These are phyloP conservation scores for Masticophis lateralis DNA, from an alignment of 2,797 vertebrate genomes.

Conservation along the genomic window DNA sequence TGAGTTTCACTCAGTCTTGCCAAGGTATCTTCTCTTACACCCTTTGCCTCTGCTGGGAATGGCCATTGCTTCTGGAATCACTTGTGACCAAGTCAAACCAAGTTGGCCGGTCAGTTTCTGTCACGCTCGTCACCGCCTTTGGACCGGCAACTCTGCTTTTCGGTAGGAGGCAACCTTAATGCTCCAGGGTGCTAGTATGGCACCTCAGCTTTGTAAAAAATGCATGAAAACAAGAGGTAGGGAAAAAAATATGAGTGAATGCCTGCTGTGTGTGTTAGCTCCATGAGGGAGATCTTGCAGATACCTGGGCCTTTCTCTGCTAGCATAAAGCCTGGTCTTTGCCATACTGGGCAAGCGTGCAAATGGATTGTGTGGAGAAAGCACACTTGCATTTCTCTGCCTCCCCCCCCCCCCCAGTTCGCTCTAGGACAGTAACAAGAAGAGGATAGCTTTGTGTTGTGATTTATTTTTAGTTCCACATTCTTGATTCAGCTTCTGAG, in stretches of 20 bases:
- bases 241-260: accelerated
- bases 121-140: slow-evolving; percentile 41
- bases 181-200: slow-evolving; percentile 68
- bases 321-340: not conserved
- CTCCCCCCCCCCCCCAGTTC: not conserved
- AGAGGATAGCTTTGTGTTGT: not conserved
- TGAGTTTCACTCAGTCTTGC: not conserved
- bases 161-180: accelerated
- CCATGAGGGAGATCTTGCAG: not conserved
- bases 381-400: accelerated
- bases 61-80: slow-evolving; percentile 54
- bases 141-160: not conserved
- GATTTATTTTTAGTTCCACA: not conserved
- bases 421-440: accelerated
- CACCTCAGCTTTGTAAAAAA: slow-evolving; percentile 84
- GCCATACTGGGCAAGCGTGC: not conserved
- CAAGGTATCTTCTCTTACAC: not conserved
- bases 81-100: slow-evolving; percentile 77
- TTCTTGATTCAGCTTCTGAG: not conserved
- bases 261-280: not conserved
- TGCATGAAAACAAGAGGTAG: slow-evolving; percentile 77
- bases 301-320: accelerated
- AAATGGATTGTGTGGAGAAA: accelerated
- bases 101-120: slow-evolving; percentile 66
- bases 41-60: slow-evolving; percentile 37